Percentiles rank a stretch among this genome's conserved stretches.
phyloP scores from a whole-genome alignment of 2,797 vertebrate genomes.

The Crocodylus rhombifer region DNA sequence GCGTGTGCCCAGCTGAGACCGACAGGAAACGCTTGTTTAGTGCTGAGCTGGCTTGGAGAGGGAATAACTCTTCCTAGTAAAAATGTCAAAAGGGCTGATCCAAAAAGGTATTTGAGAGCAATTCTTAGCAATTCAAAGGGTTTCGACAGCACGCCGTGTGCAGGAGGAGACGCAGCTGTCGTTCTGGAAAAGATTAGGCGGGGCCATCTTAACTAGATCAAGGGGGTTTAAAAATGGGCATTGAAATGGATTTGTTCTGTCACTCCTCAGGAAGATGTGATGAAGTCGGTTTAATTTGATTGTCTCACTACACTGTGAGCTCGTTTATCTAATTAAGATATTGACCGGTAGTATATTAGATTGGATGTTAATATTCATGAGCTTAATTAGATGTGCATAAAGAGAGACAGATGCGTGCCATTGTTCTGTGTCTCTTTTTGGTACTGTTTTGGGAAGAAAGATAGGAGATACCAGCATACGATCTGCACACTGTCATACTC shows the following conservation, averaged over 20 bases:
- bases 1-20: not conserved
- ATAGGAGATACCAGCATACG: conserved; percentile 13
- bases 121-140: conserved; percentile 46
- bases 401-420: not conserved
- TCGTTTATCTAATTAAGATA: conserved; percentile 54
- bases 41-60: not conserved
- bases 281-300: conserved; percentile 64
- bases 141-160: not conserved
- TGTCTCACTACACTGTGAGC: conserved; percentile 48
- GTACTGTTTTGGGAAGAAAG: conserved; percentile 33
- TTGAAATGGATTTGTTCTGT: conserved; percentile 52
- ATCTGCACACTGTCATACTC: conserved; percentile 47
- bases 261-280: conserved; percentile 64
- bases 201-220: not conserved
- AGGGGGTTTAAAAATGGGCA: conserved; percentile 36
- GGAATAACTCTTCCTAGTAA: conserved; percentile 33
- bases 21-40: conserved; percentile 22
- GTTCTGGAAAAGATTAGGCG: conserved; percentile 37
- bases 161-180: not conserved
- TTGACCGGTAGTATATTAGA: conserved; percentile 57
- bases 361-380: conserved; percentile 55
- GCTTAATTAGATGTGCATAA: conserved; percentile 58
- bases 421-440: conserved; percentile 22
- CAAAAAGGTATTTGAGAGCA: not conserved
- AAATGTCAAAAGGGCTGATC: conserved; percentile 52